Evolutionary conservation across 2,888 invertebrate species (phyloP).

Genomic region (Sarcophaga rosellei): DNA sequence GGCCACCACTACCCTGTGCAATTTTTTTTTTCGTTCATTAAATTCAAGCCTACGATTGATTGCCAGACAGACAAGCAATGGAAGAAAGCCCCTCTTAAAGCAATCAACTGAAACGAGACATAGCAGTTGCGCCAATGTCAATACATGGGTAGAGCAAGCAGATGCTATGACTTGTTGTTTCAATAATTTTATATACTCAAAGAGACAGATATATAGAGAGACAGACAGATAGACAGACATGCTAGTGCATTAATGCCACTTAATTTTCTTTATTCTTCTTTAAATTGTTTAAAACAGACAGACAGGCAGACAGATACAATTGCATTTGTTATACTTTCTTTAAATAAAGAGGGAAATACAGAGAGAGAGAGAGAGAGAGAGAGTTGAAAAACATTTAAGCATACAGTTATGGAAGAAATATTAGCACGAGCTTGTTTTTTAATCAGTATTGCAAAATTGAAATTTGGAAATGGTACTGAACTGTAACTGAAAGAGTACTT

Average conservation of each 20-base stretch:
- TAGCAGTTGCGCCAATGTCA: background rate
- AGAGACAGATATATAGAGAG: too few relatives aligned
- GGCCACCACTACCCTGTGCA: background rate
- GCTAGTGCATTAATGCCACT: background rate
- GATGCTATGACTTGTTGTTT: background rate
- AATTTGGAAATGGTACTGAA: too few relatives aligned
- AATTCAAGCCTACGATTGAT: conserved; percentile 3
- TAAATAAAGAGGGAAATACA: too few relatives aligned
- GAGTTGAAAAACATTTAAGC: too few relatives aligned
- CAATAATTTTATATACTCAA: background rate
- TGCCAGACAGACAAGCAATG: conserved; percentile 4
- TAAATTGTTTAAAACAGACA: background rate
- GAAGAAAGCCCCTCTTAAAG: background rate
- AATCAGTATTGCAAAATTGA: background rate
- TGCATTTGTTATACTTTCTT: too few relatives aligned
- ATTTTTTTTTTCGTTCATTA: background rate
- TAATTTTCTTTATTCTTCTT: background rate
- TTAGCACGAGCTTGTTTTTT: too few relatives aligned
- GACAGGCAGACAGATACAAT: background rate
- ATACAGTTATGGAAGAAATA: too few relatives aligned
- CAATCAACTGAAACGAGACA: conserved; percentile 15
- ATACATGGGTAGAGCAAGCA: background rate
- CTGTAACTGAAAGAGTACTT: too few relatives aligned
- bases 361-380: too few relatives aligned
- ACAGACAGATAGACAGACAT: background rate